phyloP scores from a whole-genome alignment of 2,797 vertebrate species.

The Rhincodon typus region DNA sequence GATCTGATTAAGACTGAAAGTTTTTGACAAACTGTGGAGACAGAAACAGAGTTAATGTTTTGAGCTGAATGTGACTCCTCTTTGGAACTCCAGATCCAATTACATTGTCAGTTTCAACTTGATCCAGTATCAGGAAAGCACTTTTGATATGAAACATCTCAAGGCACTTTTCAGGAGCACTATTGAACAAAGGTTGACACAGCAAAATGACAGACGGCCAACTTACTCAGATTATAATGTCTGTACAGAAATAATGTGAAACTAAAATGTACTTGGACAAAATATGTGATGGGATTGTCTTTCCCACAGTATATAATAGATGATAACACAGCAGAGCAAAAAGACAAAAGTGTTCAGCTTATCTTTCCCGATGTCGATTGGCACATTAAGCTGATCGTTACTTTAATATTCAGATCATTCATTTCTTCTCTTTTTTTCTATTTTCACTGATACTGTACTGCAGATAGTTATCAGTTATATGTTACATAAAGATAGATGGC shows the following conservation, averaged over 20 bases:
- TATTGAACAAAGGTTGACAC: not conserved
- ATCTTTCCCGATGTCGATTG: not conserved
- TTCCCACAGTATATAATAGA: not conserved
- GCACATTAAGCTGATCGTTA: not conserved
- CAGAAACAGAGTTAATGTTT: too few species aligned
- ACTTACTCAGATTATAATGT: not conserved
- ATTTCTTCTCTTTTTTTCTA: too few species aligned
- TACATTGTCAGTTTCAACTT: not conserved
- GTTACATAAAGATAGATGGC: too few species aligned
- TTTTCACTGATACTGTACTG: too few species aligned
- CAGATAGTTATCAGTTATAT: too few species aligned
- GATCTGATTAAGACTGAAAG: not conserved
- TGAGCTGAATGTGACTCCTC: too few species aligned
- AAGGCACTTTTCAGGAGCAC: not conserved
- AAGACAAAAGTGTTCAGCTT: not conserved
- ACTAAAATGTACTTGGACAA: not conserved
- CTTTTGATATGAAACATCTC: not conserved
- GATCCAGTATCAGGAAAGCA: not conserved
- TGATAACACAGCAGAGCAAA: not conserved
- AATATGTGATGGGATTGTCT: not conserved
- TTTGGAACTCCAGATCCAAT: not conserved
- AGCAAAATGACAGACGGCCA: not conserved
- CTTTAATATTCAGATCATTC: too few species aligned
- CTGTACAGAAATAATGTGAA: too few species aligned
- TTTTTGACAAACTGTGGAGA: too few species aligned